A percentile compares a stretch with the other conserved stretches of the same genome.
phyloP scores from a whole-genome alignment of 2,888 invertebrate species.

The Heteromyza rotundicornis region DNA sequence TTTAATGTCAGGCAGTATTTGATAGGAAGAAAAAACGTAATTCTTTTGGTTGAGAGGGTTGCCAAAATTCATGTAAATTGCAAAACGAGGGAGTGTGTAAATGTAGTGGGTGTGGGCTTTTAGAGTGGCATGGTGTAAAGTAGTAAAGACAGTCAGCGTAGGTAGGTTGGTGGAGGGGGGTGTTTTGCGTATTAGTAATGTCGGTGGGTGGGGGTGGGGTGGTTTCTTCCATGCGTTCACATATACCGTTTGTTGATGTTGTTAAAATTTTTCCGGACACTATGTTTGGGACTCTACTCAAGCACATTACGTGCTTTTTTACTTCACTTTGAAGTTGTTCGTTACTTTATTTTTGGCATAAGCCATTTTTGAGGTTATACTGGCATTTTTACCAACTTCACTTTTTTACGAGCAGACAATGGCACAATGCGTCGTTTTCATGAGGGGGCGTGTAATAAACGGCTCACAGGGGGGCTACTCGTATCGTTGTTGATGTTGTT shows the following conservation, averaged over 20 bases:
- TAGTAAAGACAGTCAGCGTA: too few species aligned
- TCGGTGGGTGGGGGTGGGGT: neutral
- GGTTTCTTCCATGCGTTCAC: neutral
- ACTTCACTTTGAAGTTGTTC: neutral
- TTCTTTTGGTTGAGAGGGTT: conserved; percentile 14
- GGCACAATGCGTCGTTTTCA: too few species aligned
- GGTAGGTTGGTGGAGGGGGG: neutral
- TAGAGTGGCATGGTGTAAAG: neutral
- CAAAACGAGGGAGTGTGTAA: conserved; percentile 13
- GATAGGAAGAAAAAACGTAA: neutral
- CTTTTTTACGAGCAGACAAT: conserved; percentile 1
- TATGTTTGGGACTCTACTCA: neutral
- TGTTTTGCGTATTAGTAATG: neutral
- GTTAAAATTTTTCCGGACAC: neutral
- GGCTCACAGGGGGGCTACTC: too few species aligned
- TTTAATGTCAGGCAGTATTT: conserved; percentile 18
- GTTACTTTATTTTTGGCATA: neutral
- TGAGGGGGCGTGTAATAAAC: too few species aligned
- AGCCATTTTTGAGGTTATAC: neutral
- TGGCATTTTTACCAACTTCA: conserved; percentile 17
- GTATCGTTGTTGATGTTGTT: neutral
- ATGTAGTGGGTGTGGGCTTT: conserved; percentile 12
- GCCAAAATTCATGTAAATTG: conserved; percentile 23
- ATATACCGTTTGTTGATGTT: neutral
- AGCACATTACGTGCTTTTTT: neutral